phyloP scores from a whole-genome alignment of 2,797 vertebrate species.

The Platyrinchus mystaceus region DNA sequence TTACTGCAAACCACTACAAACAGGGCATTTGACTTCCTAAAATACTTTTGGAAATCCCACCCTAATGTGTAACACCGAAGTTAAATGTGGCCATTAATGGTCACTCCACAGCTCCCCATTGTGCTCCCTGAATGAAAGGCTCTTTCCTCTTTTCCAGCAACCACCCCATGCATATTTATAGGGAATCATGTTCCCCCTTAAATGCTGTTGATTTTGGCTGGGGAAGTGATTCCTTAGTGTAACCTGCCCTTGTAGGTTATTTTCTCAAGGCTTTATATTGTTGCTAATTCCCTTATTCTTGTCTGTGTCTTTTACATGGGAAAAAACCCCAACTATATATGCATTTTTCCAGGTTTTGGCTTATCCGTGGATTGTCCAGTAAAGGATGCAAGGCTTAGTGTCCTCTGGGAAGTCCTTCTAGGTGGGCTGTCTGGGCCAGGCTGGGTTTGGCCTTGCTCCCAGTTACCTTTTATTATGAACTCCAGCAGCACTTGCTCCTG shows the following conservation, averaged over 20 bases:
- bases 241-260: background rate
- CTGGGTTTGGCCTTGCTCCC: background rate
- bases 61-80: background rate
- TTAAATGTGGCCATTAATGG: background rate
- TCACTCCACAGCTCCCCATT: background rate
- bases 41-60: constrained; percentile 25
- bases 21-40: background rate
- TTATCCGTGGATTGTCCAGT: background rate
- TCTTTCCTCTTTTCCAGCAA: background rate
- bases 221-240: background rate
- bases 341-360: background rate
- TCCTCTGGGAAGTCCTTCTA: background rate
- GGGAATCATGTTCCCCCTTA: background rate
- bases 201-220: constrained; percentile 54
- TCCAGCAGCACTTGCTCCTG: background rate
- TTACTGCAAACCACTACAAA: background rate
- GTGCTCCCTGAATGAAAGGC: background rate
- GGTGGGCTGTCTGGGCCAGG: background rate
- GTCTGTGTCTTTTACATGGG: background rate
- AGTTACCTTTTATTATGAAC: background rate
- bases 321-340: accelerated
- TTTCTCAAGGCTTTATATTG: background rate
- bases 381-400: background rate
- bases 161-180: background rate
- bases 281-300: background rate